Base-by-base conservation (phyloP, 2,113 vertebrate species). In the Cololabis saira region DNA sequence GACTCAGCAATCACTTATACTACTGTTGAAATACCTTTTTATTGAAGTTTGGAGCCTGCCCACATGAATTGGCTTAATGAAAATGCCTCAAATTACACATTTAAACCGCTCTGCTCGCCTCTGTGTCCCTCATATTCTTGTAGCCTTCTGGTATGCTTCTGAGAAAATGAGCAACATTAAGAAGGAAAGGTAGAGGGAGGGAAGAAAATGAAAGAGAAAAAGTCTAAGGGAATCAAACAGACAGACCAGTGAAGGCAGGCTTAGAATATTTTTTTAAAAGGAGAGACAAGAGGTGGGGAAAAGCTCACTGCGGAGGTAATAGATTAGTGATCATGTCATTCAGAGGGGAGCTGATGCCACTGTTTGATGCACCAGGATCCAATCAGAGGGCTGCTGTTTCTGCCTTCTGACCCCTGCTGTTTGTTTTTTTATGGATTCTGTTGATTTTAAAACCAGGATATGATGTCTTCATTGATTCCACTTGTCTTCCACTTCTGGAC, bases 21-120 rank as follows among this genome's bases (percentile, higher is more conserved):
- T 80, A 75, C 55, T 41, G 43, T 51, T 11, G 49, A 56, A 68
- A 67, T 70, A 57, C 61, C 70, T 57, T 53, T n/a, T 49, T 41
- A 45, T 53, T n/a, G 12, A 27, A 71, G 75, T 64, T 80, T 47
- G 6, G 0, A 43, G 68, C 19, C 52, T 50, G 56, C 5, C 60
- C 69, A 72, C 62, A 78, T 74, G 69, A 87, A 81, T 82, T 71
- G 47, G 59, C 77, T 82, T 76, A 12, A 74, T 80, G 74, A 78
- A 85, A 85, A 85, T 76, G 73, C 66, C 74, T 74, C 52, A 2
- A 63, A 80, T 61, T 55, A 80, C 74, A 79, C 76, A 87, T 83
- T 82, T 80, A 73, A 87, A 74, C 54, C 49, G 61, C 73, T 81
- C 71, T 67, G 61, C 74, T 61, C 62, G 60, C 80, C 76, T 76